phyloP scores from a whole-genome alignment of 2,888 invertebrate species.

The Tipula helvola region DNA sequence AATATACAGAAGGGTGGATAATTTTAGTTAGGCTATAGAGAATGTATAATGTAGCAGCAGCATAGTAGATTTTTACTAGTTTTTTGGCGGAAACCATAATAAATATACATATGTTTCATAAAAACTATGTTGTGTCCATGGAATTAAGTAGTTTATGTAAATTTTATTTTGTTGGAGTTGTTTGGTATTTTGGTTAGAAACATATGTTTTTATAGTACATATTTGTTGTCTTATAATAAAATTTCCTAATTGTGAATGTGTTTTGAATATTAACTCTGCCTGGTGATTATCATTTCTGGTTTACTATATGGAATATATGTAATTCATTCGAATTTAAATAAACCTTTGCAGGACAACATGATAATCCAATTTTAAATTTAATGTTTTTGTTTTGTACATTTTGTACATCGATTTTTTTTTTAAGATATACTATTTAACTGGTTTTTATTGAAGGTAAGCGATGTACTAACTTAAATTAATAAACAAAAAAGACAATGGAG shows the following conservation, averaged over 20 bases:
- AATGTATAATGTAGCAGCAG: neutral
- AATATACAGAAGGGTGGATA: neutral
- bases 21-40: neutral
- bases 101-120: neutral
- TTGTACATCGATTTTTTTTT: neutral
- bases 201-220: neutral
- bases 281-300: neutral
- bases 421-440: neutral
- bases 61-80: neutral
- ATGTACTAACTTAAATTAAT: no score
- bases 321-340: neutral
- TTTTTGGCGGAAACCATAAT: neutral
- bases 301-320: neutral
- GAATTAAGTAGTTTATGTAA: neutral
- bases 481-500: no score
- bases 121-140: neutral
- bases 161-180: neutral
- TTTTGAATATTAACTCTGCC: neutral
- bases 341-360: neutral
- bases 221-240: neutral
- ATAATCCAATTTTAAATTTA: neutral
- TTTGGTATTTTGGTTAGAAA: neutral
- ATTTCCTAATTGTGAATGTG: neutral
- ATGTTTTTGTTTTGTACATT: neutral
- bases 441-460: neutral